phyloP scores from a whole-genome alignment of 2,797 vertebrate species.

The Ciconia nigra region DNA sequence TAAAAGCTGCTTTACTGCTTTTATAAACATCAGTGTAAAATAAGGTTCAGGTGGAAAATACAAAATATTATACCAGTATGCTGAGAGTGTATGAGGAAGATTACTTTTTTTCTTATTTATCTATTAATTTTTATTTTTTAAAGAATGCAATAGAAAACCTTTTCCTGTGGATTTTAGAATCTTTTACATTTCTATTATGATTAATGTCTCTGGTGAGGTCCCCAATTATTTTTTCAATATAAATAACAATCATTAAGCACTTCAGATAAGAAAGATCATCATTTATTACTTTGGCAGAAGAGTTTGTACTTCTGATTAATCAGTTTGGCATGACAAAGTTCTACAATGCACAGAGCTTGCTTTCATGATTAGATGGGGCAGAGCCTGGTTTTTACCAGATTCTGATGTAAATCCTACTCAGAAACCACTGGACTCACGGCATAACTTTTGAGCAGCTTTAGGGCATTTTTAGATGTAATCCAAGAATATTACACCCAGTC shows the following conservation, averaged over 20 bases:
- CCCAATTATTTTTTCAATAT: not conserved
- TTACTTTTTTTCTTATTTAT: not conserved
- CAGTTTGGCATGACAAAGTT: not conserved
- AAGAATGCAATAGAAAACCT: not conserved
- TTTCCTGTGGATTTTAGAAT: not conserved
- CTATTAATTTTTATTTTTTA: not conserved
- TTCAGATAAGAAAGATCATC: not conserved
- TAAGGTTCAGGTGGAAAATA: not conserved
- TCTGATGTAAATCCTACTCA: not conserved
- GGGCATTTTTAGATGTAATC: conserved; percentile 19
- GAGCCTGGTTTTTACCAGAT: not conserved
- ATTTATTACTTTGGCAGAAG: not conserved
- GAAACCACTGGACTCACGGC: not conserved
- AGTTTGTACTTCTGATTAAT: not conserved
- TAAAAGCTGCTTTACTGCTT: not conserved
- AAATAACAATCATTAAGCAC: not conserved
- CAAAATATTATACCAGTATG: not conserved
- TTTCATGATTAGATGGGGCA: not conserved
- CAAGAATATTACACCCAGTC: not conserved
- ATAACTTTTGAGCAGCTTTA: not conserved
- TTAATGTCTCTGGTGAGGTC: not conserved
- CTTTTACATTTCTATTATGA: not conserved
- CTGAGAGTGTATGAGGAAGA: not conserved
- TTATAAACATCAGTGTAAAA: not conserved
- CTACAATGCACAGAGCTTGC: not conserved